Base-by-base conservation (phyloP, 2,888 invertebrate species). In the Cecidostiba fungosa region DNA sequence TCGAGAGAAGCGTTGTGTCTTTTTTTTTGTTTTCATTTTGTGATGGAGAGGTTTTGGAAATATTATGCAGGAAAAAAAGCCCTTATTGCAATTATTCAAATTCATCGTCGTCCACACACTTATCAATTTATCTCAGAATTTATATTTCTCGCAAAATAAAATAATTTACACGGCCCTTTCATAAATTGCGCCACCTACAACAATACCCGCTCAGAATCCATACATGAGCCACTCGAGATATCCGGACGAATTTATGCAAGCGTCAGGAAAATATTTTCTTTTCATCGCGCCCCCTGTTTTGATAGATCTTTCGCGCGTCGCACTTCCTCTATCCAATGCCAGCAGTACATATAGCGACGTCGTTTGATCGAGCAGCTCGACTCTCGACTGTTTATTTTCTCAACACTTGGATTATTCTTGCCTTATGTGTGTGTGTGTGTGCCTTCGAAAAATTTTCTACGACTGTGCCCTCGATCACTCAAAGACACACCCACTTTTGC, bases 231-330 rank as follows among this genome's bases (percentile, higher is more conserved):
- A 82, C 82, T 82, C 70, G 76, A 78, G 29, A n/a, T 50, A 39
- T 50, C 14, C 39, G 77, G 82, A 69, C 81, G 84, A 87, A 88
- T 88, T 89, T 85, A 86, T 86, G 85, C 88, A 87, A 88, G 85
- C 73, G 73, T 80, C 86, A 80, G 86, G 81, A 89, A 91, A 92
- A 92, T 92, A 91, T 92, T 92, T 90, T 91, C 88, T 83, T 91
- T 91, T 88, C 89, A 91, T 91, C 87, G 54, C 80, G 77, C 77
- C 77, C 85, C 69, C 78, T 91, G 89, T 91, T 91, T 90, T 91
- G 89, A 91, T 91, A 89, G 90, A 88, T 87, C 62, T 86, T 87
- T 85, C 84, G n/a, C 87, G 85, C 82, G 78, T 77, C 82, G 43
- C 66, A 70, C 81, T 76, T 66, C 54, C 29, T 85, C 26, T 2